Evolutionary conservation across 2,113 vertebrate species (phyloP).

Genomic region (Gallinago media): DNA sequence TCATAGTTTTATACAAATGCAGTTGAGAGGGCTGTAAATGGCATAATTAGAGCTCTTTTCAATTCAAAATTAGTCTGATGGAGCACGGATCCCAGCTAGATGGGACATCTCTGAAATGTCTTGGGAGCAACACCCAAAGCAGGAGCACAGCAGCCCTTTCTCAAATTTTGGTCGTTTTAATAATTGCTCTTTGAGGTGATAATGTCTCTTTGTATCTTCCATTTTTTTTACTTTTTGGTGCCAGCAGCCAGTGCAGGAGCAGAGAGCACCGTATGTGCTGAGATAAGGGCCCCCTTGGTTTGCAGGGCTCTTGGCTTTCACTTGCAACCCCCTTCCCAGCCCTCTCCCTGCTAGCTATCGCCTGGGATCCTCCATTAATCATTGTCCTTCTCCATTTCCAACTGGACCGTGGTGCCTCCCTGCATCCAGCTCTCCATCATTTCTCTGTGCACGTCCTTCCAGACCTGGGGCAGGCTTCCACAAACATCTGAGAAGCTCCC

Average conservation of each 20-base stretch:
- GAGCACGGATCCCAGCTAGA: neutral
- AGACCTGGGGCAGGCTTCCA: neutral
- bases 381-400: neutral
- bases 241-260: neutral
- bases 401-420: neutral
- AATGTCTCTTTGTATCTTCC: too few species aligned
- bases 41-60: neutral
- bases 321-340: neutral
- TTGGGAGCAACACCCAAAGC: neutral
- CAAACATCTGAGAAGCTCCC: neutral
- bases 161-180: neutral
- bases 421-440: neutral
- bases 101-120: neutral
- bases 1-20: neutral
- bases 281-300: neutral
- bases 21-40: neutral
- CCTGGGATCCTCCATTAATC: neutral
- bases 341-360: neutral
- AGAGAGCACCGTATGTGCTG: rapidly evolving
- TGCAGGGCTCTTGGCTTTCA: neutral
- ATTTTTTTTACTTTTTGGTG: too few species aligned
- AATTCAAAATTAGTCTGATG: neutral
- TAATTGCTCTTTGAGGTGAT: neutral
- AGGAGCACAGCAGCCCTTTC: neutral
- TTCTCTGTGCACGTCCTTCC: neutral